phyloP scores from a whole-genome alignment of 2,113 vertebrate species.

The Vidua chalybeata region DNA sequence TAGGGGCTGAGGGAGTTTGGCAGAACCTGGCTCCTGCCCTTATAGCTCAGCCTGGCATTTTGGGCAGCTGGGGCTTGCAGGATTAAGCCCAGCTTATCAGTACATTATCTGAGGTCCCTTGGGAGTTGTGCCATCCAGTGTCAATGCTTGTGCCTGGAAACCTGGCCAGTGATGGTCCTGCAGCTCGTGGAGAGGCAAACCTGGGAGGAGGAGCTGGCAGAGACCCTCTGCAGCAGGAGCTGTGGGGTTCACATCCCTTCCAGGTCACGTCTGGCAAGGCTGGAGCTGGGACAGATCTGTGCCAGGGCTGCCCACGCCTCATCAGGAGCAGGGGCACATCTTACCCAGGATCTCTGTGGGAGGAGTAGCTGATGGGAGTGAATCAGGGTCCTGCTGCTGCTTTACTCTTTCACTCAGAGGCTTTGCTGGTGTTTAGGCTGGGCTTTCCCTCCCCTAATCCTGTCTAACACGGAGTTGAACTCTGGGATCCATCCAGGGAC shows the following conservation, averaged over 20 bases:
- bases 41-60: not conserved
- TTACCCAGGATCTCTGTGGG: not conserved
- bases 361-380: not conserved
- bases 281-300: not conserved
- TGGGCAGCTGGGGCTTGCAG: not conserved
- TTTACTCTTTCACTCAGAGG: not conserved
- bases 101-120: not conserved
- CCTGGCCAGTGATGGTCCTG: not conserved
- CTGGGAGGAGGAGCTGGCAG: not conserved
- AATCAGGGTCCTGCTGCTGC: not conserved
- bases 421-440: not conserved
- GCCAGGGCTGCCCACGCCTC: not conserved
- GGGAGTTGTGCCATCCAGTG: not conserved
- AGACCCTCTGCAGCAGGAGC: not conserved
- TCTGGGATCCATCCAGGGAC: not conserved
- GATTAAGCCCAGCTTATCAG: not conserved
- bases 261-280: not conserved
- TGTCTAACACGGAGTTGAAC: not conserved
- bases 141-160: not conserved
- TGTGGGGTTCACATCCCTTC: not conserved
- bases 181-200: not conserved
- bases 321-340: not conserved
- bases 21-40: not conserved
- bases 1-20: not conserved
- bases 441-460: not conserved